Base-by-base conservation (phyloP, 2,113 vertebrate species). In the Psophia crepitans region DNA sequence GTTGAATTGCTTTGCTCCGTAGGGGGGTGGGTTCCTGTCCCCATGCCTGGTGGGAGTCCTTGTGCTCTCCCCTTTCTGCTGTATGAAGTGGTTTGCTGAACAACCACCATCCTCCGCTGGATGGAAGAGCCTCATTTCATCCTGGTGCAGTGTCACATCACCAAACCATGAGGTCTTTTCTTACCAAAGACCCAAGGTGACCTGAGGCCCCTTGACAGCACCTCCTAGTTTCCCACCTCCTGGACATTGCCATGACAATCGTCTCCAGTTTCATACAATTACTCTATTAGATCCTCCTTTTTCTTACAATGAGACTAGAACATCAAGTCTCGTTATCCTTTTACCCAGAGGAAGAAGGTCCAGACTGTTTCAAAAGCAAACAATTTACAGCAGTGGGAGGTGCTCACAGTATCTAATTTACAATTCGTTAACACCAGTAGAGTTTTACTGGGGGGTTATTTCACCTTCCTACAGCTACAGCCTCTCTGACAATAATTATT, bases 401-500 rank as follows among this genome's bases (percentile, higher is more conserved):
- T 84, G 48, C 70, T 95, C 87, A 84, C 26, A 33, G 22, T n/a
- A n/a, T 76, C 65, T 89, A 82, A 95, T 89, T 92, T 93, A 73
- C 69, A 80, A 79, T 76, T 97, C 9, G 11, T 95, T 95, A 94
- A 71, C 78, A 83, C 56, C 19, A 33, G 39, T 69, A 12, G 64
- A 70, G 70, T 75, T 90, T 93, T 75, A 78, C 79, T 76, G 8
- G 13, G 83, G 70, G 57, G 37, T 81, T 93, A 78, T 93, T 94
- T 91, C 49, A 37, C 68, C 51, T 95, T 93, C 51, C 41, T 35
- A 32, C 35, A 75, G 69, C 56, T 68, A 58, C 37, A 75, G 43
- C 61, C 48, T 84, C 82, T 68, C 63, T 84, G 93, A 91, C 69
- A 93, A 83, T 60, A 94, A 89, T 84, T 89, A 91, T 87, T 84